Percentiles rank a stretch among this genome's conserved stretches.
phyloP scores from a whole-genome alignment of 2,113 vertebrate species.

The Podarcis muralis region DNA sequence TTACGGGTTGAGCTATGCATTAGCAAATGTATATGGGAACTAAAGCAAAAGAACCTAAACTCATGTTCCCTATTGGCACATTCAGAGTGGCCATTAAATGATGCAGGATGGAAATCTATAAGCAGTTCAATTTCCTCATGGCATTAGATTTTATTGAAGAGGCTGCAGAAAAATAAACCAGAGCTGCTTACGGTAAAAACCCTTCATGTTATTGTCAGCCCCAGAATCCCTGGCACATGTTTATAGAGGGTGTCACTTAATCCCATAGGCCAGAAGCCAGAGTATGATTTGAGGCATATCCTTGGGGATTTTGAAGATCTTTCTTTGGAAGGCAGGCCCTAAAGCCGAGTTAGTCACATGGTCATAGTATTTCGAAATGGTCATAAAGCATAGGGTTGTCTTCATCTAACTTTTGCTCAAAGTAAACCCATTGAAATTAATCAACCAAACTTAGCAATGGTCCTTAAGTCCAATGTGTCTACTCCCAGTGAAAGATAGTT shows the following conservation, averaged over 20 bases:
- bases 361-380: too few species aligned
- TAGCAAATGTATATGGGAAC: constrained; percentile 26
- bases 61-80: neutral
- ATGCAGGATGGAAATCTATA: neutral
- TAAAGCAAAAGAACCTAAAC: neutral
- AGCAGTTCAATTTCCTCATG: neutral
- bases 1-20: neutral
- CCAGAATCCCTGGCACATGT: constrained; percentile 12
- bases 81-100: neutral
- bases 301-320: neutral
- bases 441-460: too few species aligned
- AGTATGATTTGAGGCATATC: neutral
- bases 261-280: neutral
- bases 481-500: neutral
- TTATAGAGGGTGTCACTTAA: neutral
- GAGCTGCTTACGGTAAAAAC: neutral
- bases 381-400: too few species aligned
- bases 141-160: constrained; percentile 20
- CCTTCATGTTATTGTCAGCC: constrained; percentile 11
- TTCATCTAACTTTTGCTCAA: too few species aligned
- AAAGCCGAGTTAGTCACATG: neutral
- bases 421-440: too few species aligned
- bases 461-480: neutral
- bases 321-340: neutral
- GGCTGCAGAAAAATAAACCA: neutral